These are phyloP conservation scores for Megaceryle alcyon DNA, from an alignment of 2,797 vertebrate genomes.

Conservation along the genomic window DNA sequence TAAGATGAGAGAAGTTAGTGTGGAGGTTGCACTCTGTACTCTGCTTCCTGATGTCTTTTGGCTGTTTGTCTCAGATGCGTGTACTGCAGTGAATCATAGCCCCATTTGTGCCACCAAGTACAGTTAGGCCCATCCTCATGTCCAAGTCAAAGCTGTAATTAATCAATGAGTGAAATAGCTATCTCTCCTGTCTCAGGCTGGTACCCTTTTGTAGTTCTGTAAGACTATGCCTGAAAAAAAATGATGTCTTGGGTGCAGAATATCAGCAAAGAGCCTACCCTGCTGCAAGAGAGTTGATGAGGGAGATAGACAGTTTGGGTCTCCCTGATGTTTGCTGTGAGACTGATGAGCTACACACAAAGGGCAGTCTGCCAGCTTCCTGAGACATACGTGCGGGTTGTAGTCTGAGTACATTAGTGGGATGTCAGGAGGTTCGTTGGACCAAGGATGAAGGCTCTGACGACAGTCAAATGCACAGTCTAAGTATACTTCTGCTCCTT, in stretches of 20 bases:
- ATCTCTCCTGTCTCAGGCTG: not conserved
- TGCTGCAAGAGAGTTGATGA: not conserved
- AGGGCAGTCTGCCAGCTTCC: not conserved
- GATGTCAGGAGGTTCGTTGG: not conserved
- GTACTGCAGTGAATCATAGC: not conserved
- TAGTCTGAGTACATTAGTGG: not conserved
- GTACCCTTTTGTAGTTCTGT: not conserved
- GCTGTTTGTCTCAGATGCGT: not conserved
- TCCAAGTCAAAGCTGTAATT: not conserved
- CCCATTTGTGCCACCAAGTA: not conserved
- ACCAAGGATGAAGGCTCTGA: conserved; percentile 32
- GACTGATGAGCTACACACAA: not conserved
- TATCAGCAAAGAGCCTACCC: not conserved
- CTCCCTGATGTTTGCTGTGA: not conserved
- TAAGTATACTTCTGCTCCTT: not conserved
- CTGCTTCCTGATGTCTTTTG: not conserved
- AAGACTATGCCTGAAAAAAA: not conserved
- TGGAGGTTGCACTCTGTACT: not conserved
- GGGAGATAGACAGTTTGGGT: not conserved
- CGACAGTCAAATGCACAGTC: not conserved
- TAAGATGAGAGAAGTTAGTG: not conserved
- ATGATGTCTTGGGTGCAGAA: not conserved
- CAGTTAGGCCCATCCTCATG: not conserved
- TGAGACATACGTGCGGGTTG: accelerated
- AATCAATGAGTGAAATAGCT: not conserved